These are phyloP conservation scores for Mesochorus sp. DNA, from an alignment of 2,888 invertebrate species.

Conservation along the genomic window DNA sequence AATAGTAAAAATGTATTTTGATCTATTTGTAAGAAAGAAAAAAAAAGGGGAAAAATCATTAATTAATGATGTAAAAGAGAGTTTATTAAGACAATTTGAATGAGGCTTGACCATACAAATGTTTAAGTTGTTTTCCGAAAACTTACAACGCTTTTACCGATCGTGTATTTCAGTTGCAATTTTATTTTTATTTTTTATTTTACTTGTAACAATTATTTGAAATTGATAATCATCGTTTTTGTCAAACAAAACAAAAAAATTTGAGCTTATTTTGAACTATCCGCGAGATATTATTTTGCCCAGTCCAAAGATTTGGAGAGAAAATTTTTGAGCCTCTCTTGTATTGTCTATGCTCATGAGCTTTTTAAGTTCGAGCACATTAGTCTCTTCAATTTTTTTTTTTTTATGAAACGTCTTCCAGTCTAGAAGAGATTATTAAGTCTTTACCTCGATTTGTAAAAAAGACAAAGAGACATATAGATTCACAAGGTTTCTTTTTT, in stretches of 20 bases:
- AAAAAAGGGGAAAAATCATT: no score
- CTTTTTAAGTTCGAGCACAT: not conserved
- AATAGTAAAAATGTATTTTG: no score
- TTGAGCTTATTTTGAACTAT: constrained; percentile 1
- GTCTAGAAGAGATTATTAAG: not conserved
- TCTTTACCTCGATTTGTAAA: constrained; percentile 3
- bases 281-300: not conserved
- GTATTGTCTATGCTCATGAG: constrained; percentile 1
- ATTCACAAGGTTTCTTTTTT: not conserved
- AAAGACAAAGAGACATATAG: not conserved
- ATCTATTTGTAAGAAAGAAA: no score
- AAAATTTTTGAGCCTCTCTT: not conserved
- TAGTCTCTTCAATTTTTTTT: not conserved
- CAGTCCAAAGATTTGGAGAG: not conserved
- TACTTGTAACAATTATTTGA: not conserved
- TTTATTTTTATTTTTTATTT: not conserved
- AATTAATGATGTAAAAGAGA: no score
- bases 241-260: constrained; percentile 1
- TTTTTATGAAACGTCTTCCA: not conserved
- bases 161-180: no score
- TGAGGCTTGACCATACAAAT: no score
- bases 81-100: no score
- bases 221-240: not conserved
- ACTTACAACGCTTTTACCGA: not conserved
- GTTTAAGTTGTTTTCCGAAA: no score